Conservation (phyloP, 2,113 vertebrate species). For the Colistium nudipinnis region DNA sequence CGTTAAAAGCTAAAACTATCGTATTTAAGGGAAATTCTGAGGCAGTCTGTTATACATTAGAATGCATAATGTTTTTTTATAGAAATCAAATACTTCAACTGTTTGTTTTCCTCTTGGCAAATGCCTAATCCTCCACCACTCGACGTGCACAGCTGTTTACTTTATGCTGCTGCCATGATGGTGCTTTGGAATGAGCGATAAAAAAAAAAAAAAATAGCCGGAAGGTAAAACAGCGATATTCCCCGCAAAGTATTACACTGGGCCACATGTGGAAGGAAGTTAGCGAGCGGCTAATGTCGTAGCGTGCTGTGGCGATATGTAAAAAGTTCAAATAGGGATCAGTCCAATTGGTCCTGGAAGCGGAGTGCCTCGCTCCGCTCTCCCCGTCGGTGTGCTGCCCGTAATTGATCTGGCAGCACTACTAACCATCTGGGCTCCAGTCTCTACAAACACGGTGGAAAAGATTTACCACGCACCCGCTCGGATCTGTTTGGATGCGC, state of each 20-base stretch:
- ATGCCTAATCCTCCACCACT: constrained; percentile 34
- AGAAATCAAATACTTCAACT: constrained; percentile 20
- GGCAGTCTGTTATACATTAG: neutral
- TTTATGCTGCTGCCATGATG: constrained; percentile 28
- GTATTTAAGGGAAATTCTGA: neutral
- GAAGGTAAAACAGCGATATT: constrained; percentile 45
- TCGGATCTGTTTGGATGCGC: constrained; percentile 51
- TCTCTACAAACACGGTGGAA: constrained; percentile 63
- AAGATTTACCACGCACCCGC: constrained; percentile 43
- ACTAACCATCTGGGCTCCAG: constrained; percentile 64
- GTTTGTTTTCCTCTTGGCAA: constrained; percentile 29
- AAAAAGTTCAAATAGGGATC: constrained; percentile 59
- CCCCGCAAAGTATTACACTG: constrained; percentile 20
- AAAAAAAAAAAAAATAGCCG: constrained; percentile 47
- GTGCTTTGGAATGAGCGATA: constrained; percentile 54
- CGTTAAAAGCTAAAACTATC: neutral
- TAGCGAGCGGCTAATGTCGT: constrained; percentile 53
- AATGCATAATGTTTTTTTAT: too few species aligned
- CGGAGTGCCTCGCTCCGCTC: constrained; percentile 42
- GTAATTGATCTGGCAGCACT: constrained; percentile 78
- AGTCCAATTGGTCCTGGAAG: constrained; percentile 58
- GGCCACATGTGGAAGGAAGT: constrained; percentile 50
- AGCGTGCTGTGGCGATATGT: constrained; percentile 53
- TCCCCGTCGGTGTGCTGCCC: constrained; percentile 57
- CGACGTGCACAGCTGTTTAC: constrained; percentile 57